Conservation (phyloP, 2,113 vertebrate genomes). For the Malurus elegans region DNA sequence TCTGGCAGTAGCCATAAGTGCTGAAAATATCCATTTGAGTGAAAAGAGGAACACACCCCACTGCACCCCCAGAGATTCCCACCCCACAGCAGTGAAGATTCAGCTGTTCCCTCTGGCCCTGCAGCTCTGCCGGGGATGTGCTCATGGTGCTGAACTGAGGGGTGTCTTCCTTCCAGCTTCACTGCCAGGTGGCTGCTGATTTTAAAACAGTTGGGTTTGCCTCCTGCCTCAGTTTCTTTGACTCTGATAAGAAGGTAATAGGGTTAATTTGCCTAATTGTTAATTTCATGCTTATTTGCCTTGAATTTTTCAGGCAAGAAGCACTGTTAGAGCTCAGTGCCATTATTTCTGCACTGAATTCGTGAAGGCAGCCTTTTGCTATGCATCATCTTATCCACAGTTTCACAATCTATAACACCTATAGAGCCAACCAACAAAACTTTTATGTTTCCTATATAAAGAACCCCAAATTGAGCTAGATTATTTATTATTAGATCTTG, state of each 20-base stretch:
- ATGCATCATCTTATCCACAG: not conserved
- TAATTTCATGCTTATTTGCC: not conserved
- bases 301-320: not conserved
- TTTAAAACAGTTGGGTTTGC: not conserved
- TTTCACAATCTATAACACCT: not conserved
- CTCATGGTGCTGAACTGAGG: not conserved
- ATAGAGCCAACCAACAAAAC: not conserved
- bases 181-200: not conserved
- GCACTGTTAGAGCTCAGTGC: not conserved
- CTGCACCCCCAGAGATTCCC: not conserved
- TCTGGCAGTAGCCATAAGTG: not conserved
- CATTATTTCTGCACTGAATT: not conserved
- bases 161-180: not conserved
- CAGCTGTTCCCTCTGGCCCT: not conserved
- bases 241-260: not conserved
- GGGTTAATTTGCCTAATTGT: not conserved
- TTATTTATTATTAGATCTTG: not conserved
- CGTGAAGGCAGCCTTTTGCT: not conserved
- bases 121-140: not conserved
- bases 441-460: not conserved
- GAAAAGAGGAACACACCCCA: not conserved
- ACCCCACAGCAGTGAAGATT: not conserved
- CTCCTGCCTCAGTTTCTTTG: slow-evolving; percentile 24
- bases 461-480: not conserved
- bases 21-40: not conserved